Evolutionary conservation across 1,140 invertebrate genomes (phyloP).

Genomic region (Hycleus phaleratus): DNA sequence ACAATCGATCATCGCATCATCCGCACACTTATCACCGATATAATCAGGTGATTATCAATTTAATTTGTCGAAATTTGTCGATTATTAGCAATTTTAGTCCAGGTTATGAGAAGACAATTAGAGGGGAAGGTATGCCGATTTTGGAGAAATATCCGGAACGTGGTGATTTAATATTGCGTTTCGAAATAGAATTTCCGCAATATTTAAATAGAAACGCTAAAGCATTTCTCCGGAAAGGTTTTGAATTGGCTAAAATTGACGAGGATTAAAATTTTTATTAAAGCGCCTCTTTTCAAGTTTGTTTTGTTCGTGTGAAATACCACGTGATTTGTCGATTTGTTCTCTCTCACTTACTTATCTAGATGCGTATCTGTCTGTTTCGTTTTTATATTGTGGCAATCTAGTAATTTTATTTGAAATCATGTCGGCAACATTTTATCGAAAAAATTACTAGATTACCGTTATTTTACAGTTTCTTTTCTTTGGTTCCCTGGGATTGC

Average conservation of each 20-base stretch:
- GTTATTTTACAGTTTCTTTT: no score
- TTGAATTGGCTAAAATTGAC: slow-evolving; percentile 34
- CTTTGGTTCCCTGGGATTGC: no score
- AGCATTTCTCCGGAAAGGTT: slow-evolving; percentile 43
- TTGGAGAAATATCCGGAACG: slow-evolving; percentile 42
- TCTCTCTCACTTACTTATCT: no score
- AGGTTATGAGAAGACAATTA: slow-evolving; percentile 47
- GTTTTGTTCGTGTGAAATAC: no score
- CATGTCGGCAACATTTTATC: no score
- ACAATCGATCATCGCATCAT: slow-evolving; percentile 62
- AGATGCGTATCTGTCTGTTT: no score
- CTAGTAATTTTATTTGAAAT: no score
- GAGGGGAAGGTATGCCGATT: slow-evolving; percentile 50
- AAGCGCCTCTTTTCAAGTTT: no score
- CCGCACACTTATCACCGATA: slow-evolving; percentile 59
- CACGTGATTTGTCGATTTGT: no score
- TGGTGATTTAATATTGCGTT: slow-evolving; percentile 49
- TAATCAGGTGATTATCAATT: slow-evolving; percentile 47
- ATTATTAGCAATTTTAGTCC: slow-evolving; percentile 38
- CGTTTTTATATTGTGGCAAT: no score
- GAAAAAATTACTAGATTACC: no score
- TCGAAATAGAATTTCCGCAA: slow-evolving; percentile 49
- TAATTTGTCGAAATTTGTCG: not conserved
- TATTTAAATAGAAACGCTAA: slow-evolving; percentile 46
- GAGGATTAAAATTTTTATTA: slow-evolving; percentile 14